These are phyloP conservation scores for Siphamia tubifer DNA, from an alignment of 2,113 vertebrate species.

Conservation along the genomic window DNA sequence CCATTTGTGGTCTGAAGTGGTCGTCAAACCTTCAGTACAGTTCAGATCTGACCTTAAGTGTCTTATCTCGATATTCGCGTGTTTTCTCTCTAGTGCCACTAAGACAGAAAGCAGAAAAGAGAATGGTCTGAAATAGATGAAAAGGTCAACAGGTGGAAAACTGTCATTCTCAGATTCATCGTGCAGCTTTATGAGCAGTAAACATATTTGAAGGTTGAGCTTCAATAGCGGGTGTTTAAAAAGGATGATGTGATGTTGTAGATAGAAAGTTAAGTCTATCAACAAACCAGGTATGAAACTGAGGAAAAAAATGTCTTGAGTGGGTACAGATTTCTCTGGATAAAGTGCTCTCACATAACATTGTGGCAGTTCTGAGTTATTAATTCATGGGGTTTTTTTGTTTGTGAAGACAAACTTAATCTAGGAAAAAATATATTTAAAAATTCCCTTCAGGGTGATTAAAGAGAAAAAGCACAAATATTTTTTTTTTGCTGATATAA, in stretches of 20 bases:
- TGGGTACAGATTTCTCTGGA: slow-evolving; percentile 5
- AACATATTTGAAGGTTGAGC: neutral
- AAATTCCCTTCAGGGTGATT: neutral
- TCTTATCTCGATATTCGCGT: too few species aligned
- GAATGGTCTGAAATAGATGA: neutral
- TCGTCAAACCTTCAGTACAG: neutral
- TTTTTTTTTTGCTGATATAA: too few species aligned
- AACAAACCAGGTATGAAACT: neutral
- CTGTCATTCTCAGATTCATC: too few species aligned
- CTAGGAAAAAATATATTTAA: slow-evolving; percentile 16
- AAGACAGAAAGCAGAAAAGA: too few species aligned
- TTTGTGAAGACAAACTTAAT: slow-evolving; percentile 19
- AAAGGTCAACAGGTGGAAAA: neutral
- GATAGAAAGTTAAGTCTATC: neutral
- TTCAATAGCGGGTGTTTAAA: neutral
- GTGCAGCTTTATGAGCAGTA: too few species aligned
- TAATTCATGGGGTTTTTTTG: slow-evolving; percentile 7
- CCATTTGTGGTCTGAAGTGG: neutral
- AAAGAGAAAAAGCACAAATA: too few species aligned
- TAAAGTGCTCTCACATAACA: neutral
- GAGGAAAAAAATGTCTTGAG: neutral
- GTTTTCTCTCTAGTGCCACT: neutral
- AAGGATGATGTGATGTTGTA: neutral
- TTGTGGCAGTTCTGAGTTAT: slow-evolving; percentile 1
- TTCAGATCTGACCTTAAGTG: too few species aligned